Evolutionary conservation across 1,140 invertebrate genomes (phyloP).

Genomic region (Homarus americanus): DNA sequence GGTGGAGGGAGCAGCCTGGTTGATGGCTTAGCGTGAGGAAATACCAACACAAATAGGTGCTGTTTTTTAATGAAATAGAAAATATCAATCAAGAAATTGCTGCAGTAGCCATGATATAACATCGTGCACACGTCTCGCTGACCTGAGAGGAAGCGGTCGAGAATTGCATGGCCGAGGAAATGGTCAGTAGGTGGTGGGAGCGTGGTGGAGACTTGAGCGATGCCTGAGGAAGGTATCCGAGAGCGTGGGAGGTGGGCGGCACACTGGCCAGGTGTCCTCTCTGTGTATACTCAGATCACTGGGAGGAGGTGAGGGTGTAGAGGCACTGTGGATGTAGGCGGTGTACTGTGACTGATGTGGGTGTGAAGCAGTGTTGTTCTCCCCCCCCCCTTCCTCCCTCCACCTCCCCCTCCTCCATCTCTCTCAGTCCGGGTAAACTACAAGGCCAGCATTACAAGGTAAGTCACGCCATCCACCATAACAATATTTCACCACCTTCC

Average conservation of each 20-base stretch:
- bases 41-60: not conserved
- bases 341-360: not conserved
- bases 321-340: no score
- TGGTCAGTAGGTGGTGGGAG: not conserved
- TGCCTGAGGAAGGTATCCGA: not conserved
- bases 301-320: not conserved
- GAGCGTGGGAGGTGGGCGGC: not conserved
- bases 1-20: not conserved
- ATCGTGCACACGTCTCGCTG: not conserved
- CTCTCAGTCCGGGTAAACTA: not conserved
- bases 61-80: not conserved
- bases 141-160: not conserved
- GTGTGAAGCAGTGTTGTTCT: not conserved
- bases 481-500: no score
- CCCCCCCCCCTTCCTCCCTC: no score
- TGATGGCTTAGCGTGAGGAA: not conserved
- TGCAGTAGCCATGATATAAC: not conserved
- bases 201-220: not conserved
- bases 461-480: not conserved
- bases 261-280: not conserved
- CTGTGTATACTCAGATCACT: not conserved
- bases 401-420: no score
- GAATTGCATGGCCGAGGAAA: no score
- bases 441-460: not conserved
- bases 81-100: not conserved